Percentiles rank a stretch among this genome's conserved stretches.
Conservation (phyloP, 1,140 invertebrate species). For the Sitophilus oryzae region DNA sequence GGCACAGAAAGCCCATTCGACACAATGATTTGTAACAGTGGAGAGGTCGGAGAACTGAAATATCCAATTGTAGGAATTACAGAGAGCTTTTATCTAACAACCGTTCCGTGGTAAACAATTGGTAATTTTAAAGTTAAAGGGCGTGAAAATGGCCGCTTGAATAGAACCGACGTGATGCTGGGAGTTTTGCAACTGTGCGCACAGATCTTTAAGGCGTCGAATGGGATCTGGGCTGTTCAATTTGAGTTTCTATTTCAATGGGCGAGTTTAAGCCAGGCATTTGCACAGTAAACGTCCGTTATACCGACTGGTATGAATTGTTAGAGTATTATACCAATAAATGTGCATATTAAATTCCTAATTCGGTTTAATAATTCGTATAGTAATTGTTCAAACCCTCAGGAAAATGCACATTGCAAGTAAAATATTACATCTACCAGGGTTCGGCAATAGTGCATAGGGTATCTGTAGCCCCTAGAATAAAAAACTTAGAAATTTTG, state of each 20-base stretch:
- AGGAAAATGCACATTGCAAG: no score
- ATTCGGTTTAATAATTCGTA: no score
- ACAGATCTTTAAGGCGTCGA: background rate
- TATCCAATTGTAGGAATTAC: background rate
- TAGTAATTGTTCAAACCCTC: no score
- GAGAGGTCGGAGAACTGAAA: slow-evolving; percentile 3
- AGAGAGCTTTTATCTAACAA: background rate
- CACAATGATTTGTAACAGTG: background rate
- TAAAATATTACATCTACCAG: no score
- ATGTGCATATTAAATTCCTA: no score
- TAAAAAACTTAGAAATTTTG: no score
- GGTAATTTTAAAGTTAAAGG: slow-evolving; percentile 9
- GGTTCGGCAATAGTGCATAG: no score
- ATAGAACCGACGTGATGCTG: background rate
- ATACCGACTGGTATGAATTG: no score
- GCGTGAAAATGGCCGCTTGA: slow-evolving; percentile 5
- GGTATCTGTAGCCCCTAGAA: no score
- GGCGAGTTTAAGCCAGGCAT: no score
- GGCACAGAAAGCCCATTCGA: background rate
- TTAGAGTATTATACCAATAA: no score
- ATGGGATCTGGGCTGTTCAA: background rate
- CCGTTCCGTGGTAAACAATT: slow-evolving; percentile 3
- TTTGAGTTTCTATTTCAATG: background rate
- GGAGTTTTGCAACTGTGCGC: background rate
- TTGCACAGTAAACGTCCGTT: no score